Base-by-base conservation (phyloP, 2,888 invertebrate species). In the Napeogenes sylphis region DNA sequence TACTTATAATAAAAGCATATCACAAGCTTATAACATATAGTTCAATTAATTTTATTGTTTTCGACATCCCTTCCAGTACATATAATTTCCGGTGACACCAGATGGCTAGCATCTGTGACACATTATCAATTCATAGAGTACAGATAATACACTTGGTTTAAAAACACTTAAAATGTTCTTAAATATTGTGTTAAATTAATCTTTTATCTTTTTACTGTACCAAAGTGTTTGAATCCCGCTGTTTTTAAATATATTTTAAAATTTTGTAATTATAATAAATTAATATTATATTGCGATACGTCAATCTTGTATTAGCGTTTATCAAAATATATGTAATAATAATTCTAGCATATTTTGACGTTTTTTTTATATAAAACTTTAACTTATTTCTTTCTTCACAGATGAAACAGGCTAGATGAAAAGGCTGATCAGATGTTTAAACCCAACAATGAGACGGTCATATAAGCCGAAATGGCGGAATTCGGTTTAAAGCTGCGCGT, bases 401-500 rank as follows among this genome's bases (percentile, higher is more conserved):
- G 73, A 71, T 73, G 68, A 57, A 47, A 60, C 60, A 61, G 42
- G 57, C 55, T 47, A 64, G 58, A 68, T 66, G 66, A 57, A 54
- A 61, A 67, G 64, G 55, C 59, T 64, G 61, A 58, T 64, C 68
- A 68, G 70, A 71, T 73, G 74, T 68, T 56, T 70, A 64, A 64
- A 68, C 66, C 66, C 75, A 83, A 85, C 81, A 82, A 87, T 87
- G 87, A 82, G 73, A 81, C 78, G 80, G 71, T 74, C 71, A 73
- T 77, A 79, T 81, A 80, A 82, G 77, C 75, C 73, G 71, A 79
- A 64, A 87, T 86, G 87, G 87, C 78, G 70, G 70, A 75, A 75
- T 69, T 81, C 78, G 79, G 81, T 79, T 73, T 83, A 79, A 78
- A 75, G 70, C 72, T 72, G 76, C 82, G 82, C 74, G 68, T 66